Percentiles rank a stretch among this genome's conserved stretches.
Evolutionary conservation across 1,140 invertebrate species (phyloP).

Genomic region (Teleogryllus occipitalis): DNA sequence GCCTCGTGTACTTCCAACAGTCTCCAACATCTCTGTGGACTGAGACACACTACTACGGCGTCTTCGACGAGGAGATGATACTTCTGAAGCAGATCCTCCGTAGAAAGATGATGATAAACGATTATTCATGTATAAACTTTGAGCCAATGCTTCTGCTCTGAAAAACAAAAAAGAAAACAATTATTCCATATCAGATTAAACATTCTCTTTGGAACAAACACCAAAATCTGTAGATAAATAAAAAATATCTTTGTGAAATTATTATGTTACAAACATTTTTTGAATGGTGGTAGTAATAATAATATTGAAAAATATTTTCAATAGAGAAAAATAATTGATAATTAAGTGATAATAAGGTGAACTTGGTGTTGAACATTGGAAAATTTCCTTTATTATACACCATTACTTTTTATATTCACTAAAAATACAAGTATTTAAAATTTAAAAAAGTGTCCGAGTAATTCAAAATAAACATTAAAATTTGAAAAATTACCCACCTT

Average conservation of each 20-base stretch:
- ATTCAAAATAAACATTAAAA: not conserved
- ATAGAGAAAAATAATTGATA: no score
- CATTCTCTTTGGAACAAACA: not conserved
- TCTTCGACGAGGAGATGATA: conserved; percentile 30
- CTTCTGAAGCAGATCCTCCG: conserved; percentile 32
- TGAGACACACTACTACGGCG: conserved; percentile 33
- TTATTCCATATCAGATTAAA: not conserved
- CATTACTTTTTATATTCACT: no score
- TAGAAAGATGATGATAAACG: conserved; percentile 40
- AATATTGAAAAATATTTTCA: no score
- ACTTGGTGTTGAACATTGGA: no score
- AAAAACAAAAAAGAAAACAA: conserved; percentile 6
- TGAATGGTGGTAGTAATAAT: no score
- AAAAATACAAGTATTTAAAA: no score
- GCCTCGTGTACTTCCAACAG: conserved; percentile 21
- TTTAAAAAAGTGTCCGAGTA: no score
- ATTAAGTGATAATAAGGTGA: no score
- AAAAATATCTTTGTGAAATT: no score
- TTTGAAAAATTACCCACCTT: conserved; percentile 32
- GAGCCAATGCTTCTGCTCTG: conserved; percentile 39
- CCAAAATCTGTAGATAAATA: not conserved
- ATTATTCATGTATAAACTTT: conserved; percentile 46
- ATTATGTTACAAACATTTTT: no score
- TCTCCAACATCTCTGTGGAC: conserved; percentile 33
- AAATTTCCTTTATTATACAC: no score